These are phyloP conservation scores for Colius striatus DNA, from an alignment of 2,113 vertebrate species.

Conservation along the genomic window DNA sequence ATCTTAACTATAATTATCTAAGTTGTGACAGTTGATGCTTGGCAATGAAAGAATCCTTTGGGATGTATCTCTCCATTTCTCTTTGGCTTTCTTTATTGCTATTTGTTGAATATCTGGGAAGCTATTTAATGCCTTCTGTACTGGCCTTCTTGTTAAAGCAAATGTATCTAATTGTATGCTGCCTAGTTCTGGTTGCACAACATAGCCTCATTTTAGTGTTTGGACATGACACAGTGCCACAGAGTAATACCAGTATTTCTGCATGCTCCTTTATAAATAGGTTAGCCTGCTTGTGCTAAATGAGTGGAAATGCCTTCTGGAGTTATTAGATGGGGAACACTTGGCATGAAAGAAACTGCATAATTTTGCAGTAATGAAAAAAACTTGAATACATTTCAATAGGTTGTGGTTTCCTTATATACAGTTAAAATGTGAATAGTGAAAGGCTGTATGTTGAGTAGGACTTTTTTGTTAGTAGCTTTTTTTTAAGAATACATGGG, in stretches of 20 bases:
- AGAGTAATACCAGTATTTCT: neutral
- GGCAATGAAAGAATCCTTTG: neutral
- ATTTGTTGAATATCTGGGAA: neutral
- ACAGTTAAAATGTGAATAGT: neutral
- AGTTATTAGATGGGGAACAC: neutral
- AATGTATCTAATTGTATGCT: neutral
- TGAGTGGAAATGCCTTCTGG: neutral
- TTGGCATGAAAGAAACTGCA: neutral
- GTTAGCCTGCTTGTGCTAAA: neutral
- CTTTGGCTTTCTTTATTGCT: neutral
- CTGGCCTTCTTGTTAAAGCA: neutral
- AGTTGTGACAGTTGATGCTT: neutral
- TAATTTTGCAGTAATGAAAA: neutral
- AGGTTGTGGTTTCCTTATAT: neutral
- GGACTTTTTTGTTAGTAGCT: neutral
- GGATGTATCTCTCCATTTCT: neutral
- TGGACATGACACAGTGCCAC: neutral
- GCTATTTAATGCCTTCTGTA: neutral
- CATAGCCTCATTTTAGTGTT: neutral
- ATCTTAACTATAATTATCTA: neutral
- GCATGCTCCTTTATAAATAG: neutral
- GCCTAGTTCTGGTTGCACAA: neutral
- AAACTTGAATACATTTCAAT: neutral
- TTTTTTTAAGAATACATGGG: neutral
- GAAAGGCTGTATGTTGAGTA: neutral